Base-by-base conservation (phyloP, 2,888 invertebrate species). In the Subacronicta megacephala region DNA sequence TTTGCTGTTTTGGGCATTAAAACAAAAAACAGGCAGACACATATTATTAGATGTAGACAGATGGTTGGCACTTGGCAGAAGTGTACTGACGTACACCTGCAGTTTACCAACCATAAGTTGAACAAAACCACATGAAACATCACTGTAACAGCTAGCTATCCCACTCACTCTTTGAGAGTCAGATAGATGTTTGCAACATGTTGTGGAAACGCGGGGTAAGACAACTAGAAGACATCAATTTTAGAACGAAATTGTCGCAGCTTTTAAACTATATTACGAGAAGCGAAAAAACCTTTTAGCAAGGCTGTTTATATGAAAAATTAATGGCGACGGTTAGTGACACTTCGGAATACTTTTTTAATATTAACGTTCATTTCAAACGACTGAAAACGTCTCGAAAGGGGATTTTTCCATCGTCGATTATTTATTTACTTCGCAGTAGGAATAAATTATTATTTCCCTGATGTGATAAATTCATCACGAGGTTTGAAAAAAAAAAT, bases 251-350 rank as follows among this genome's bases (percentile, higher is more conserved):
- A 52, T 38, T 26, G 15, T 26, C 37, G 12, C 42, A 49, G 31
- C 3, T 47, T 16, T 55, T 56, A 43, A 35, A 10, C 17, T 35
- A 35, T 46, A 42, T n/a, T 54, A 50, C 7, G 13, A 51, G 20
- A 20, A 57, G 15, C 37, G 40, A 50, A 31, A n/a, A 63, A 69
- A 58, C 60, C 71, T 74, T 74, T 74, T 61, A 68, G 45, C 57
- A 7, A 36, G 47, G 38, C 44, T 42, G 60, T 53, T 55, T 15
- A 42, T 57, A 45, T 74, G 62, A 68, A 74, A 74, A 50, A 59
- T 57, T 56, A 55, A 73, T 68, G 59, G 3, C 44, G 38, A 38
- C 74, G 59, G 50, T 61, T 57, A 61, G 54, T 46, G 62, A 45
- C 53, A 59, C 47, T 68, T 57, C 29, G 10, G 53, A 58, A 68